These are phyloP conservation scores for Drosophila insularis DNA, from an alignment of 1,140 invertebrate genomes.

Conservation along the genomic window DNA sequence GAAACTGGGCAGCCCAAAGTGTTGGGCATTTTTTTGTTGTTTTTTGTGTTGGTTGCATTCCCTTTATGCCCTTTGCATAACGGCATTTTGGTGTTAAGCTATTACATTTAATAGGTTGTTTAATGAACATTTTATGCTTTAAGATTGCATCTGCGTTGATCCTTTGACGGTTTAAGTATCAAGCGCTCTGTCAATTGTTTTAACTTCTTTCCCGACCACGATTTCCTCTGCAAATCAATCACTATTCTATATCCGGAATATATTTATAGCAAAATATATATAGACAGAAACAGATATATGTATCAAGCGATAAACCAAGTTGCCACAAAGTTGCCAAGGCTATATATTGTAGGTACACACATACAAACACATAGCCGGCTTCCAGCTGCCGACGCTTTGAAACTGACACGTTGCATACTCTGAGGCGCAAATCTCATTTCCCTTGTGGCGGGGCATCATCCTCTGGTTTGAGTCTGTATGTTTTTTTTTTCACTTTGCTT, in stretches of 20 bases:
- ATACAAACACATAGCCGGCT: conserved; percentile 10
- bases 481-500: conserved; percentile 19
- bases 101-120: not conserved
- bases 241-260: conserved; percentile 11
- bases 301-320: conserved; percentile 3
- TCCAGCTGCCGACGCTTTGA: conserved; percentile 42
- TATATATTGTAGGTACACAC: conserved; percentile 13
- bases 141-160: conserved; percentile 18
- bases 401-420: conserved; percentile 67
- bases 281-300: not conserved
- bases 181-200: not conserved
- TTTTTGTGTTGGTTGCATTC: not conserved
- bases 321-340: conserved; percentile 10
- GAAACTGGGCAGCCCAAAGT: conserved; percentile 8
- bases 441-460: conserved; percentile 55
- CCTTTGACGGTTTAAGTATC: conserved; percentile 13
- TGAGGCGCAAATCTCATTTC: conserved; percentile 77
- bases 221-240: conserved; percentile 21
- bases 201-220: not conserved
- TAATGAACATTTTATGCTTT: not conserved
- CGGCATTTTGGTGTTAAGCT: conserved; percentile 1
- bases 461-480: conserved; percentile 1
- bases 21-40: not conserved
- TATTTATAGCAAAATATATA: not conserved
- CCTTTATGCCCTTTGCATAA: not conserved